Conservation (phyloP, 2,888 invertebrate species). For the Quadriops clusia region DNA sequence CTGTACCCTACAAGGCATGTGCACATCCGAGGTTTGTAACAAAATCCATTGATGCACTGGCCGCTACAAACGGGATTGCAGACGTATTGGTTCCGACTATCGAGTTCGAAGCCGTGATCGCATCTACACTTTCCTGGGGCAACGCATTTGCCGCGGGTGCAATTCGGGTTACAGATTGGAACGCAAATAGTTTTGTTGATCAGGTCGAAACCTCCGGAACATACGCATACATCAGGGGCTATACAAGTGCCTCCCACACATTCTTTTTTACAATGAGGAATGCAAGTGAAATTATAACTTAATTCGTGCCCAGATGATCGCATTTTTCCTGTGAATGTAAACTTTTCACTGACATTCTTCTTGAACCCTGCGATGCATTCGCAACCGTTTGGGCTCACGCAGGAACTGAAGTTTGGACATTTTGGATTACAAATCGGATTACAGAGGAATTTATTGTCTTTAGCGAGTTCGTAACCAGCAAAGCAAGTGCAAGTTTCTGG, state of each 20-base stretch:
- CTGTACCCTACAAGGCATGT: constrained; percentile 9
- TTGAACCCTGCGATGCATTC: constrained; percentile 8
- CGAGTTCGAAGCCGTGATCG: constrained; percentile 5
- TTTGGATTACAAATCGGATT: not conserved
- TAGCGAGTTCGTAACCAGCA: constrained; percentile 35
- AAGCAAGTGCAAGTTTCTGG: constrained; percentile 45
- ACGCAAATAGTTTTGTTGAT: too few species aligned
- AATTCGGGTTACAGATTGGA: too few species aligned
- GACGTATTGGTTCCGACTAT: too few species aligned
- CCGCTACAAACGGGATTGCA: constrained; percentile 12
- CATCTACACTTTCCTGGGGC: constrained; percentile 7
- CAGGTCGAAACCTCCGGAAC: constrained; percentile 24
- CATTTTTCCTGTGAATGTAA: too few species aligned
- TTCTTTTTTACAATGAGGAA: not conserved
- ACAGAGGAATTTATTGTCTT: not conserved
- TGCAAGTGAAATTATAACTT: too few species aligned
- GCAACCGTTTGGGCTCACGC: constrained; percentile 7
- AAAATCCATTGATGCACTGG: constrained; percentile 12
- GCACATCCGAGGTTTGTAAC: constrained; percentile 9
- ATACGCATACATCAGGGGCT: constrained; percentile 39
- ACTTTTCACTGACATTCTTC: too few species aligned
- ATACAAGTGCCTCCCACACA: not conserved
- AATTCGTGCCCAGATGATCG: not conserved
- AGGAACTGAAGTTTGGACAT: constrained; percentile 6
- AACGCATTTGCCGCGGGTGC: constrained; percentile 5